Evolutionary conservation across 2,797 vertebrate genomes (phyloP), one percentile per base, ranked within the genome.

Genomic region (Sus cebifrons): DNA sequence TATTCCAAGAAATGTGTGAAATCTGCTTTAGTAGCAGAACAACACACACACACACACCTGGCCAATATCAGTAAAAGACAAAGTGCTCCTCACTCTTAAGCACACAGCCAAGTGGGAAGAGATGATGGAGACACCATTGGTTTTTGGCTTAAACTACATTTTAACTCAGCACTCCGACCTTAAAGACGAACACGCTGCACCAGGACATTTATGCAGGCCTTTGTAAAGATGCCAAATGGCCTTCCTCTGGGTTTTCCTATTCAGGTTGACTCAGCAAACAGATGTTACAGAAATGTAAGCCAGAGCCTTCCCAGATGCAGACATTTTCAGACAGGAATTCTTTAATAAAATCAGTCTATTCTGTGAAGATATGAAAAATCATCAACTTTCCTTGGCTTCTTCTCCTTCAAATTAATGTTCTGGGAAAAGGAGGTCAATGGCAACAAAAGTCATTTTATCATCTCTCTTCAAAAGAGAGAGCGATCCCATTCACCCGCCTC

Each of bases 201-300:
- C 2, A 32, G 86, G 86, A 62, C 86, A 78, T 96, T 98, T 97
- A 81, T 52, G 86, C 75, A 93, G 91, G 7, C 25, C 95, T 98
- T 81, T 97, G 97, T 97, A 82, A 98, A 91, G 92, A 87, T 25
- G 97, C 98, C 98, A 98, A 96, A 23, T 71, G 71, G 86, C 93
- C 95, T 96, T 94, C 98, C 98, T 97, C 78, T 95, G 96, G 96
- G 98, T 91, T 98, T 98, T 98, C 97, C 98, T 96, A 96, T 95
- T 97, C 97, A 96, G 96, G 97, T 87, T 98, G 98, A 98, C 97
- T 98, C 98, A 98, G 98, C 98, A 98, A 92, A 97, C 98, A 98
- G 97, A 98, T 97, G 98, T 97, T 94, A 95, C 56, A 90, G 89
- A 96, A 98, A 97, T 77, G 94, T 96, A 96, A 83, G 90, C 95